Conservation (phyloP, 2,113 vertebrate genomes). For the Crocuta crocuta region DNA sequence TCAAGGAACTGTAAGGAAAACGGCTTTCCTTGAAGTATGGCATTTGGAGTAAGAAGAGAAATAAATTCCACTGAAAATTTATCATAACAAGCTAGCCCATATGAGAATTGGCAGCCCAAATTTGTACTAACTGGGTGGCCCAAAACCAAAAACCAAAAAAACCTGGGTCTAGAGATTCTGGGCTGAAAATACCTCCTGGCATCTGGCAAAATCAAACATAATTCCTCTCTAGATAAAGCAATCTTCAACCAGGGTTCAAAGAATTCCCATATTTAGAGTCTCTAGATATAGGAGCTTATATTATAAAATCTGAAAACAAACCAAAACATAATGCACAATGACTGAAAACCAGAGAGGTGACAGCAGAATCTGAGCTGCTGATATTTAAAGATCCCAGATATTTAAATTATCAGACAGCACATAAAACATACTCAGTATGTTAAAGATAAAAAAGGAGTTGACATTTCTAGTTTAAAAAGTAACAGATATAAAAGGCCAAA, state of each 20-base stretch:
- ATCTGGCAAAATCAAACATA: conserved; percentile 36
- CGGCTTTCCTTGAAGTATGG: neutral
- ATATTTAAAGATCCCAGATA: conserved; percentile 17
- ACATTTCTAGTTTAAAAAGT: neutral
- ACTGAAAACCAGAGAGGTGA: neutral
- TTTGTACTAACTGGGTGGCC: conserved; percentile 12
- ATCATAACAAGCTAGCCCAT: neutral
- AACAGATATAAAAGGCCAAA: neutral
- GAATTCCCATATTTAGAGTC: conserved; percentile 14
- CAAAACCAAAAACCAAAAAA: neutral
- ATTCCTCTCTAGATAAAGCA: neutral
- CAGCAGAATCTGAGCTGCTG: neutral
- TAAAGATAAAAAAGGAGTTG: neutral
- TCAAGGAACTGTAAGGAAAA: neutral
- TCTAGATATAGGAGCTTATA: neutral
- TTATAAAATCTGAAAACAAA: conserved; percentile 21
- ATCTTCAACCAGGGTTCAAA: neutral
- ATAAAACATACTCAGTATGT: neutral
- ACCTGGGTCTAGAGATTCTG: neutral
- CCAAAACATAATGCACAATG: conserved; percentile 38
- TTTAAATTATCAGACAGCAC: neutral
- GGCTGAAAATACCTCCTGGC: neutral
- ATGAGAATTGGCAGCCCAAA: neutral
- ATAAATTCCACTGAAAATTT: conserved; percentile 35
- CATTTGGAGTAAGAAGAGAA: neutral